Evolutionary conservation across 1,140 invertebrate genomes (phyloP).

Genomic region (Fragariocoptes setiger): DNA sequence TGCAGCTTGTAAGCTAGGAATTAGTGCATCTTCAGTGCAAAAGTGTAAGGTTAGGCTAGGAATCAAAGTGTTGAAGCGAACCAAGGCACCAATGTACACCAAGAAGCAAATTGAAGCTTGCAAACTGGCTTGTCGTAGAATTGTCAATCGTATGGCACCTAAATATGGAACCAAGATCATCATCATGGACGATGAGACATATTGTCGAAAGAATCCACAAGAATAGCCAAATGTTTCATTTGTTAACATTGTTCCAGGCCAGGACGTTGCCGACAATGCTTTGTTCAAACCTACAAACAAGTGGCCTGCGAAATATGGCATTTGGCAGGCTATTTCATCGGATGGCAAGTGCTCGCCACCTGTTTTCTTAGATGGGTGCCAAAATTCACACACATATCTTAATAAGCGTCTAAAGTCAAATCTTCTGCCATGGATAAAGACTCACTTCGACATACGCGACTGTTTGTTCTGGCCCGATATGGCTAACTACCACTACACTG

Average conservation of each 20-base stretch:
- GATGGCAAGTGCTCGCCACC: not conserved
- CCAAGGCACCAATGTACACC: no score
- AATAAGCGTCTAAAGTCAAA: slow-evolving; percentile 1
- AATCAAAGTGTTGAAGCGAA: no score
- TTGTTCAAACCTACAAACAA: not conserved
- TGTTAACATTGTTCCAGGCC: not conserved
- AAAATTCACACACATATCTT: not conserved
- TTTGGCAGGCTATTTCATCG: not conserved
- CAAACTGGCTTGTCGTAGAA: no score
- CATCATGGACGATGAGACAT: slow-evolving; percentile 1
- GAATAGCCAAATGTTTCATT: not conserved
- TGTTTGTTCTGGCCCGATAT: slow-evolving; percentile 5
- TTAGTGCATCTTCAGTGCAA: no score
- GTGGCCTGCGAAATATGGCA: not conserved
- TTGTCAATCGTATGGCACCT: no score
- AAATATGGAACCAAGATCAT: not conserved
- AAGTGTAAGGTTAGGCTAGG: no score
- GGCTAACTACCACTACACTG: slow-evolving; percentile 1
- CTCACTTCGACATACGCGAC: not conserved
- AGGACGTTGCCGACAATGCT: not conserved
- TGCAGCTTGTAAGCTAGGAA: no score
- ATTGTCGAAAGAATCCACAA: not conserved
- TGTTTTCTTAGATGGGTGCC: not conserved
- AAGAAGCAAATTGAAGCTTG: no score
- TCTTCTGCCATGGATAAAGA: slow-evolving; percentile 2